Percentiles rank a stretch among this genome's conserved stretches.
Conservation (phyloP, 2,797 vertebrate species). For the Eulemur mongoz region DNA sequence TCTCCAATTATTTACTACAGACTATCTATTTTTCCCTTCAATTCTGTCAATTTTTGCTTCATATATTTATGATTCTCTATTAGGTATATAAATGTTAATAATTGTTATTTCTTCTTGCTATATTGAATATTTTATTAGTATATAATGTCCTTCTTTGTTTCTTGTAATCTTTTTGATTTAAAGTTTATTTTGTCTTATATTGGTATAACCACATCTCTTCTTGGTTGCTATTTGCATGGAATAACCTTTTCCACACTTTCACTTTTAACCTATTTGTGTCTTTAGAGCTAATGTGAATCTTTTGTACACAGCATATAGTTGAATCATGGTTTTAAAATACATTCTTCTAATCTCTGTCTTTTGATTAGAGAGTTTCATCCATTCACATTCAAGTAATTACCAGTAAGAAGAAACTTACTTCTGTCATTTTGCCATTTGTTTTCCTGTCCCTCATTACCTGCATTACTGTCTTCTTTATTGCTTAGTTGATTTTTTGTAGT, state of each 20-base stretch:
- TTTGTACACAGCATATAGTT: background rate
- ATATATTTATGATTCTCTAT: background rate
- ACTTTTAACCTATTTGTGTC: background rate
- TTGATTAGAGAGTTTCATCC: background rate
- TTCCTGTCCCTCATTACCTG: background rate
- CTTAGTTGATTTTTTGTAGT: background rate
- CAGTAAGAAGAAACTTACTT: background rate
- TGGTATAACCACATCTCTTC: background rate
- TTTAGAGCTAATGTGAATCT: background rate
- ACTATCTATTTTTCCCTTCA: background rate
- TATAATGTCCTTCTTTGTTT: background rate
- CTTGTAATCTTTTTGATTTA: background rate
- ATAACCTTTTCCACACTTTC: background rate
- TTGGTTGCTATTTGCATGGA: background rate
- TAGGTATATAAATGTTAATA: background rate
- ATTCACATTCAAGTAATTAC: background rate
- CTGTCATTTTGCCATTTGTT: background rate
- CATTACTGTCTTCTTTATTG: background rate
- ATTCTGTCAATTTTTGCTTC: background rate
- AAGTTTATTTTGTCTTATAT: background rate
- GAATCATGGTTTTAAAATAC: background rate
- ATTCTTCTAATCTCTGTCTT: background rate
- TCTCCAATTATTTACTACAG: background rate
- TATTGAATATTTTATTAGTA: background rate
- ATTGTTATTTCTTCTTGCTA: background rate